Percentiles rank a stretch among this genome's conserved stretches.
Evolutionary conservation across 2,888 invertebrate genomes (phyloP).

Genomic region (Altica lythri): DNA sequence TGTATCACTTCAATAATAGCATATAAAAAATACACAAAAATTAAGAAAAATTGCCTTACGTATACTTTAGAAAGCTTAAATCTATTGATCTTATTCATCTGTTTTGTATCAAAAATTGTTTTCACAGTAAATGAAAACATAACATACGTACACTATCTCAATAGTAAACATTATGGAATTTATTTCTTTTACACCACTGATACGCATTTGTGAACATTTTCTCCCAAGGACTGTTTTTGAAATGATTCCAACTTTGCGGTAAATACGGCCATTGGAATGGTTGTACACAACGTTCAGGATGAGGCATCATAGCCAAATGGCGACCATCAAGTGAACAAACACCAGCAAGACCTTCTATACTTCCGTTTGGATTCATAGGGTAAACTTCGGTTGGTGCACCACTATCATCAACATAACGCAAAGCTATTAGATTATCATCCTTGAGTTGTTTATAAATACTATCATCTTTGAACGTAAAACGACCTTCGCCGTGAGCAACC

Average conservation of each 20-base stretch:
- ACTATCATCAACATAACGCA: slow-evolving; percentile 84
- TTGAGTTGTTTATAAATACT: slow-evolving; percentile 60
- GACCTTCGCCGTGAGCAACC: slow-evolving; percentile 90
- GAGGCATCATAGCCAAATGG: slow-evolving; percentile 98
- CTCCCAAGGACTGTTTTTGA: slow-evolving; percentile 84
- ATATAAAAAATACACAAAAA: too few species aligned
- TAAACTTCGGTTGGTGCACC: slow-evolving; percentile 77
- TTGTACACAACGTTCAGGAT: slow-evolving; percentile 87
- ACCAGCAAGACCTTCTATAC: slow-evolving; percentile 78
- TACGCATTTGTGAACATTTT: slow-evolving; percentile 90
- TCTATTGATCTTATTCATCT: neutral
- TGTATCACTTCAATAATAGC: too few species aligned
- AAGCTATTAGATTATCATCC: slow-evolving; percentile 68
- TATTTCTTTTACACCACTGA: slow-evolving; percentile 63
- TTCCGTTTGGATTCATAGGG: slow-evolving; percentile 96
- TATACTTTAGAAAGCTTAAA: too few species aligned
- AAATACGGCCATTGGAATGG: slow-evolving; percentile 89
- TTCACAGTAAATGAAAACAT: too few species aligned
- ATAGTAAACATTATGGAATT: slow-evolving; percentile 44
- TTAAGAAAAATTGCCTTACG: too few species aligned
- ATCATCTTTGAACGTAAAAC: slow-evolving; percentile 66
- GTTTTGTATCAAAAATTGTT: neutral
- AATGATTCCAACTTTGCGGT: slow-evolving; percentile 59
- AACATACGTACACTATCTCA: slow-evolving; percentile 15
- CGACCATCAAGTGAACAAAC: slow-evolving; percentile 89